Base-by-base conservation (phyloP, 2,888 invertebrate genomes). In the Drosophila kanekoi region DNA sequence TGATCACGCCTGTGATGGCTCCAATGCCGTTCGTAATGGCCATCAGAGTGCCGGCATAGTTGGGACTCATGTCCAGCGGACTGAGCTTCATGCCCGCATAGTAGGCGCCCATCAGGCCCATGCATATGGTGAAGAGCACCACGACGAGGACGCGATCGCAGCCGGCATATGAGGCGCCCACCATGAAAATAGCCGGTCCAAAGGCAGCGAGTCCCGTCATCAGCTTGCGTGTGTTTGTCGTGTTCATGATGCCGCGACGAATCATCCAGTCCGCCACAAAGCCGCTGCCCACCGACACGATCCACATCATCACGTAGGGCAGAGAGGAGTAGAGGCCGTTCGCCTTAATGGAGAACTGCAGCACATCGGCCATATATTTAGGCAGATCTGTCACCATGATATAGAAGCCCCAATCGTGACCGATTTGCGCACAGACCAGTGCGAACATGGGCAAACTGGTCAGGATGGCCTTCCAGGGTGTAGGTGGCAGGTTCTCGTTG, bases 401-500 rank as follows among this genome's bases (percentile, higher is more conserved):
- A 80, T 94, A 95, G 89, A 95, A 94, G 43, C 95, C 94, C 94
- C 94, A 95, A 89, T 94, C 94, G 90, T 95, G 95, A 10, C 94
- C 94, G 54, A 94, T 93, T 93, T 96, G 96, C 70, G 96, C 96
- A 49, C 94, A 94, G 11, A 96, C 94, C n/a, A 96, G 90, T 0
- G 96, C 96, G 94, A 96, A 95, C 60, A 96, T 92, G 0, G 96
- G 96, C 3, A 94, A 93, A 0, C 95, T 96, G 59, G 93, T 95
- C 14, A 96, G 92, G 53, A 97, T 95, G 0, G 93, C 93, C 80
- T 93, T 94, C 96, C 96, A 96, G 0, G 96, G 96, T 32, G 95
- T 95, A 0, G 94, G 93, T 0, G 94, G 94, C 6, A 95, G 93
- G 65, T 93, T 93, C 72, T 93, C 93, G 72, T 93, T 93, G 38